A percentile compares a stretch with the other conserved stretches of the same genome.
Conservation (phyloP, 2,888 invertebrate species). For the Chesias legatella region DNA sequence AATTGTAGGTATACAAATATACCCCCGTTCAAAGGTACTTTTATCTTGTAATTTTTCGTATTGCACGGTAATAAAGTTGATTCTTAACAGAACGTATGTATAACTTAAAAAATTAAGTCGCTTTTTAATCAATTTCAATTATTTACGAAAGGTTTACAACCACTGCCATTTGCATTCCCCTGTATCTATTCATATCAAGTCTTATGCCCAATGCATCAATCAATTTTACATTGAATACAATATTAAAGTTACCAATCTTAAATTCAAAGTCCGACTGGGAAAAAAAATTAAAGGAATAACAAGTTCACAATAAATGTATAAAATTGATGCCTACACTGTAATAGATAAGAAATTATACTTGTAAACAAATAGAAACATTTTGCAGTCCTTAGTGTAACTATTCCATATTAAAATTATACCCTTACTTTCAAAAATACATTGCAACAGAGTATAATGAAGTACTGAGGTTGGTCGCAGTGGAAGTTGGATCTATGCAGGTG, state of each 20-base stretch:
- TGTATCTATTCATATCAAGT: slow-evolving; percentile 42
- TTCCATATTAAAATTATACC: slow-evolving; percentile 52
- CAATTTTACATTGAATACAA: slow-evolving; percentile 26
- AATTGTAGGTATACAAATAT: slow-evolving; percentile 3
- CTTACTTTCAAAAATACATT: slow-evolving; percentile 53
- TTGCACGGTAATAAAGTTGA: slow-evolving; percentile 43
- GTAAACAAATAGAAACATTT: slow-evolving; percentile 68
- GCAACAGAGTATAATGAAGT: slow-evolving; percentile 47
- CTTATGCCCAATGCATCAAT: slow-evolving; percentile 32
- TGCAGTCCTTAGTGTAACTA: slow-evolving; percentile 64
- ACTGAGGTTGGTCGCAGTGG: too few relatives aligned
- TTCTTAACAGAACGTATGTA: slow-evolving; percentile 50
- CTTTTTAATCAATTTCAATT: slow-evolving; percentile 34
- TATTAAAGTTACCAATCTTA: slow-evolving; percentile 33
- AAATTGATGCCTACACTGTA: slow-evolving; percentile 48
- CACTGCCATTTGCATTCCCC: slow-evolving; percentile 44
- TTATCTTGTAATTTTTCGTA: slow-evolving; percentile 19
- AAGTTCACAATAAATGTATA: slow-evolving; percentile 43
- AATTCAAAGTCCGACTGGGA: slow-evolving; percentile 36
- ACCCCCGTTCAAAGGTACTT: slow-evolving; percentile 21
- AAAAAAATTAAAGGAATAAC: slow-evolving; percentile 41
- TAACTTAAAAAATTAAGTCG: slow-evolving; percentile 48
- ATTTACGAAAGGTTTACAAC: slow-evolving; percentile 30
- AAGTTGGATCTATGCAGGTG: too few relatives aligned
- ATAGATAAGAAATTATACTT: slow-evolving; percentile 46